Base-by-base conservation (phyloP, 2,113 vertebrate species). In the Dendropsophus ebraccatus region DNA sequence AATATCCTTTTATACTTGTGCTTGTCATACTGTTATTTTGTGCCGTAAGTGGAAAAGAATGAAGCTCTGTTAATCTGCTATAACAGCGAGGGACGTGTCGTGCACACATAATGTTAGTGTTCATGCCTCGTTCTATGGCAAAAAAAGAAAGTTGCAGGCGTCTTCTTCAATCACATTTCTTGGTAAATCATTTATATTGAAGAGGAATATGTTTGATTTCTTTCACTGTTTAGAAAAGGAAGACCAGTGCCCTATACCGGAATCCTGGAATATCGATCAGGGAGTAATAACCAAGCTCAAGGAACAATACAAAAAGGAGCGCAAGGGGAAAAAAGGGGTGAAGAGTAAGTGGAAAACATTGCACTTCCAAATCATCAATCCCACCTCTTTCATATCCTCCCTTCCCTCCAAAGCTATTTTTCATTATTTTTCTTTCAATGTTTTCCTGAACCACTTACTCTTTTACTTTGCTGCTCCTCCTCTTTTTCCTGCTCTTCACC, bases 231-330 rank as follows among this genome's bases (percentile, higher is more conserved):
- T 98, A 99, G 98, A 99, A 92, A 98, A 98, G 95, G 97, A 99
- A 95, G 98, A 98, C 93, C 95, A 97, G 89, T 96, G 95, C 95
- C 95, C 96, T 91, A 95, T 95, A 92, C 95, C 97, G 91, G 98
- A 99, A 96, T 96, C 97, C 90, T 99, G 98, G 98, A 98, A 99
- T 91, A 97, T 99, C 96, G 98, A 99, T 96, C 98, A 98, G 96
- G 96, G 97, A 94, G 94, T 99, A 94, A 99, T 99, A 96, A 98
- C 96, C 95, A 98, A 99, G 95, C 98, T 99, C 94, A 99, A 99
- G 97, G 98, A 99, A 92, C 97, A 99, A 94, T 99, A 99, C 98
- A 99, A 96, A 96, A 99, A 99, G 97, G 98, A 99, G 94, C 97
- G 98, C 95, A 99, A 98, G 95, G 97, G 97, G 91, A 99, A 99